phyloP scores from a whole-genome alignment of 2,888 invertebrate species.

The Tachina lurida region DNA sequence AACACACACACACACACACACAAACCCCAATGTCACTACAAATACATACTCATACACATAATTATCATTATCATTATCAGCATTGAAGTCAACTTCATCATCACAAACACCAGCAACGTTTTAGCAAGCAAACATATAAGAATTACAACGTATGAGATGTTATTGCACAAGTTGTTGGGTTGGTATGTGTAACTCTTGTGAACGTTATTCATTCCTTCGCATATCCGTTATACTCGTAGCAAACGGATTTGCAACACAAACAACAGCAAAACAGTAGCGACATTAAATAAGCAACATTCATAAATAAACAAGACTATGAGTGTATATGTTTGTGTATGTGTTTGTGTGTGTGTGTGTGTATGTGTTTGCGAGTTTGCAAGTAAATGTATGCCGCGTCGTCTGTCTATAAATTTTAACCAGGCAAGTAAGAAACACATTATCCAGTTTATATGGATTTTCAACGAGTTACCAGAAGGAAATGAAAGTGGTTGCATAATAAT shows the following conservation, averaged over 20 bases:
- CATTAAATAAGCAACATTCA: conserved; percentile 54
- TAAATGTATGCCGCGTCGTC: conserved; percentile 2
- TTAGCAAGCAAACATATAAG: background rate
- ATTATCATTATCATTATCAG: conserved; percentile 63
- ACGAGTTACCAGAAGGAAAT: conserved; percentile 64
- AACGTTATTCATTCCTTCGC: conserved; percentile 62
- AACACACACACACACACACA: background rate
- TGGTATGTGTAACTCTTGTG: conserved; percentile 5
- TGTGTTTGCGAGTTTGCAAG: background rate
- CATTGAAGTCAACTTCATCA: conserved; percentile 40
- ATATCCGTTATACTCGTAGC: conserved; percentile 55
- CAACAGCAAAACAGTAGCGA: conserved; percentile 41
- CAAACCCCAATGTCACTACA: conserved; percentile 47
- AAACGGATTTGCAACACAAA: conserved; percentile 60
- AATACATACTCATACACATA: conserved; percentile 37
- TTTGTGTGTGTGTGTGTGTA: background rate
- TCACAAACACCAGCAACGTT: conserved; percentile 25
- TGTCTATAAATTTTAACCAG: conserved; percentile 32
- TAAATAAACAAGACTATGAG: conserved; percentile 1
- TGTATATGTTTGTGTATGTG: background rate
- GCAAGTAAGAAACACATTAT: conserved; percentile 60
- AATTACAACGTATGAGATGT: background rate
- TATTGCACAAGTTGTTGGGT: conserved; percentile 13
- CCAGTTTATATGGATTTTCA: conserved; percentile 57
- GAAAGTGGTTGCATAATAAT: conserved; percentile 71